Evolutionary conservation across 1,140 invertebrate species (phyloP), one percentile per base, ranked within the genome.

Genomic region (Saxidomus purpurata): DNA sequence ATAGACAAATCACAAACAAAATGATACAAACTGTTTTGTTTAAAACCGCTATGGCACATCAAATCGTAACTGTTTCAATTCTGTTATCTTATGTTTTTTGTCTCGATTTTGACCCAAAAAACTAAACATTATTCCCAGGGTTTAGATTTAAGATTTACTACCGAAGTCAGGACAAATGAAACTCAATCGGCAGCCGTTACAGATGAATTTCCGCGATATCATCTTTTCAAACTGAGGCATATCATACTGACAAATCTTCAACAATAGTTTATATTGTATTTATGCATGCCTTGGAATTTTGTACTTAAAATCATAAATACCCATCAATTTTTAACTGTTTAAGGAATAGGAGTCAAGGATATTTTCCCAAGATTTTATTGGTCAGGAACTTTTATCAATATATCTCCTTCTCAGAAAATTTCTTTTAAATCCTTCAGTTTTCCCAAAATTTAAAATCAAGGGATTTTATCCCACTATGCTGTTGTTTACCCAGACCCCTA

Each of bases 41-140:
- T 40, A 22, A 31, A 40, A 36, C 67, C 34, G 38, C 28, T 38
- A 40, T 36, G 17, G 34, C 22, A 71, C 31, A 71, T 71, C 67
- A 40, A 71, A 38, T 71, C 34, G 67, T 34, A 38, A 71, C 67
- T 71, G 67, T 71, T 71, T 71, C 67, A 71, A 71, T 71, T 38
- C 8, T n/a, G 22, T 71, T 71, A 71, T 71, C 67, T 71, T 71
- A 63, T 71, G n/a, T n/a, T n/a, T 22, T 36, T 40, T 71, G 34
- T 15, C 31, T 38, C 19, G 34, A 71, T 71, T 71, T 36, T 71
- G 67, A 71, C 67, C 67, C 36, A 0, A 31, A 71, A 71, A 38
- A 2, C 36, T 40, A 38, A 40, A 71, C 17, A 6, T 28, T 71
- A 71, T 71, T 71, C 67, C 34, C 67, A 71, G 67, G 67, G 67